Evolutionary conservation across 2,797 vertebrate genomes (phyloP).

Genomic region (Anolis apletophallus): DNA sequence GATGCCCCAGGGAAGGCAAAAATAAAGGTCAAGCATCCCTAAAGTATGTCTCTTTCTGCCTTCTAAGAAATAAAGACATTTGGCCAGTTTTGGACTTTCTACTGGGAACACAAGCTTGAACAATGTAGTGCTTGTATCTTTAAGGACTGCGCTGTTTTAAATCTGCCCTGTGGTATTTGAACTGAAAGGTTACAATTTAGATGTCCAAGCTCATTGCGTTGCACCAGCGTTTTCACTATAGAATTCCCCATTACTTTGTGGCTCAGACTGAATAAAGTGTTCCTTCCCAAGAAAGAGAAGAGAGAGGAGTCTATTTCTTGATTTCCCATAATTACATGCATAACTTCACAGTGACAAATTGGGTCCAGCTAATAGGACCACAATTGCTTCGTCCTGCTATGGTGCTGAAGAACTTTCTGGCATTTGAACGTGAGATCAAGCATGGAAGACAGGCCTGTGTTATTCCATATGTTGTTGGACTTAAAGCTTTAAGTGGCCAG

Average conservation of each 20-base stretch:
- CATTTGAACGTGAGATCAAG: background rate
- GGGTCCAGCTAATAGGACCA: background rate
- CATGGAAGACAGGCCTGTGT: background rate
- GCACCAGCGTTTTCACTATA: background rate
- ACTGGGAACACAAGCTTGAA: conserved; percentile 51
- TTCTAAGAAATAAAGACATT: conserved; percentile 20
- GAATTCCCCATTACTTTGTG: background rate
- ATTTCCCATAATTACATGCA: background rate
- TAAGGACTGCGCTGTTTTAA: conserved; percentile 44
- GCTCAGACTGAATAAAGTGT: background rate
- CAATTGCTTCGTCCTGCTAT: background rate
- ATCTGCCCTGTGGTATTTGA: conserved; percentile 28
- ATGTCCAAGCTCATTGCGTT: background rate
- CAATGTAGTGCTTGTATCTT: conserved; percentile 40
- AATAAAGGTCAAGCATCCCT: background rate
- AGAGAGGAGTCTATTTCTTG: background rate
- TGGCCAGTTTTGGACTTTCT: conserved; percentile 6
- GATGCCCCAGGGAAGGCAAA: background rate
- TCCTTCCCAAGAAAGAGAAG: background rate
- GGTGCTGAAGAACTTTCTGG: background rate
- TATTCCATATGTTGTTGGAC: background rate
- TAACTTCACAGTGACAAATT: background rate
- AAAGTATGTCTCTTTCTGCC: conserved; percentile 18
- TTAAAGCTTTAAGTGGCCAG: background rate
- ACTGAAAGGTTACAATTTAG: conserved; percentile 23